A percentile compares a stretch with the other conserved stretches of the same genome.
These are phyloP conservation scores for Murina feae DNA, from an alignment of 2,113 vertebrate genomes.

Conservation along the genomic window DNA sequence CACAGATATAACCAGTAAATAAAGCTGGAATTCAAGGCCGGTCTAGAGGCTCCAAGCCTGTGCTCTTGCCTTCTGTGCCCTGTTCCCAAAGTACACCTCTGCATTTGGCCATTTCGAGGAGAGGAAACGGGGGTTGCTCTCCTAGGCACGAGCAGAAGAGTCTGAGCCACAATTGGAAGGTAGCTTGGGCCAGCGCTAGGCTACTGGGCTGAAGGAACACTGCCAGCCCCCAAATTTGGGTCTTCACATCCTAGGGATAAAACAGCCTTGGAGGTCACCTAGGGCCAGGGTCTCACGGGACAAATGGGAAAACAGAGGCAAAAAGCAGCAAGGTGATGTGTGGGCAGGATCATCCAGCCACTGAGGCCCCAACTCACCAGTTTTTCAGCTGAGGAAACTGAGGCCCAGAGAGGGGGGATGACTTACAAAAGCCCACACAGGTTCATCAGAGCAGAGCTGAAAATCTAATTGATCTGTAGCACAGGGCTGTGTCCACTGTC, in stretches of 20 bases:
- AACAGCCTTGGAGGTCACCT: not conserved
- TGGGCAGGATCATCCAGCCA: not conserved
- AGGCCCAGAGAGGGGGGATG: not conserved
- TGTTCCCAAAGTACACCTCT: not conserved
- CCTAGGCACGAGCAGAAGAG: not conserved
- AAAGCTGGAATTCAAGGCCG: not conserved
- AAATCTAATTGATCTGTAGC: not conserved
- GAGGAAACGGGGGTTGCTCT: not conserved
- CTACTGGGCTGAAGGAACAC: not conserved
- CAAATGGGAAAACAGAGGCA: not conserved
- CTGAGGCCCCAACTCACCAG: not conserved
- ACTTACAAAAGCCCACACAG: not conserved
- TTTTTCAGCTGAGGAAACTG: not conserved
- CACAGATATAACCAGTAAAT: not conserved
- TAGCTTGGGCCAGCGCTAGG: not conserved
- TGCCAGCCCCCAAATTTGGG: not conserved
- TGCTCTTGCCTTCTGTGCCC: not conserved
- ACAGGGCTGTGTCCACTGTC: not conserved
- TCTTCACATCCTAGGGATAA: not conserved
- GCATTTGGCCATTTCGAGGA: not conserved
- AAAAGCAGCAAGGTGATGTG: not conserved
- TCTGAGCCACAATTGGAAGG: not conserved
- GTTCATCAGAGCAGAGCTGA: not conserved
- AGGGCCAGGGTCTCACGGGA: not conserved
- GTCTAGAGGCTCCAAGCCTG: not conserved